phyloP scores from a whole-genome alignment of 2,888 invertebrate species.

The Lochmaea crataegi region DNA sequence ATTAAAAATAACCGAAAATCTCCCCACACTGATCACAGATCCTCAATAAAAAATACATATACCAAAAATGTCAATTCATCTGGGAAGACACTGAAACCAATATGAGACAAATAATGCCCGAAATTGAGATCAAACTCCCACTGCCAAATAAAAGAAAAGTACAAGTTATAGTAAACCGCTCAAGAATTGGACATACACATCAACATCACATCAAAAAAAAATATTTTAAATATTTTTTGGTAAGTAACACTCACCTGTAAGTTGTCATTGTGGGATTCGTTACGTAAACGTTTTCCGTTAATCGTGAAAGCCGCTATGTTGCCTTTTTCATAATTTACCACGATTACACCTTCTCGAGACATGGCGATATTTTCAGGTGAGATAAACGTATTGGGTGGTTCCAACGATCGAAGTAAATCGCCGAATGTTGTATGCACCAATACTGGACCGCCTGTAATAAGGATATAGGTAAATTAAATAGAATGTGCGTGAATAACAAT shows the following conservation, averaged over 20 bases:
- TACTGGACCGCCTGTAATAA: conserved; percentile 89
- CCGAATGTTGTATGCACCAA: conserved; percentile 98
- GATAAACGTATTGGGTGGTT: conserved; percentile 79
- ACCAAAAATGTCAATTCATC: too few relatives aligned
- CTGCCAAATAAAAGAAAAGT: too few relatives aligned
- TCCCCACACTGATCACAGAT: too few relatives aligned
- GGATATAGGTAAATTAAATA: neutral
- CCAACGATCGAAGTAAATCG: conserved; percentile 91
- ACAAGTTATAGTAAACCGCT: too few relatives aligned
- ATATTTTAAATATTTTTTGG: too few relatives aligned
- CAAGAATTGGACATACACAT: too few relatives aligned
- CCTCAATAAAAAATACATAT: too few relatives aligned
- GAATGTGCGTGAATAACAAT: neutral
- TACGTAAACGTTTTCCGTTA: conserved; percentile 89
- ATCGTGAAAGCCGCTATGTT: conserved; percentile 95
- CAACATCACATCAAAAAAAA: too few relatives aligned
- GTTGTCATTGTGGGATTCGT: conserved; percentile 94
- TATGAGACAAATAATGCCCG: too few relatives aligned
- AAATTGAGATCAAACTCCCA: too few relatives aligned
- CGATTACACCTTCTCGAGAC: conserved; percentile 96
- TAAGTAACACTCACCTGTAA: conserved; percentile 77
- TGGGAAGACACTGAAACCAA: too few relatives aligned
- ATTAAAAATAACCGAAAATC: too few relatives aligned
- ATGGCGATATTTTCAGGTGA: conserved; percentile 90
- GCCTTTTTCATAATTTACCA: conserved; percentile 92